Conservation (phyloP, 2,113 vertebrate species). For the Oceanites oceanicus region DNA sequence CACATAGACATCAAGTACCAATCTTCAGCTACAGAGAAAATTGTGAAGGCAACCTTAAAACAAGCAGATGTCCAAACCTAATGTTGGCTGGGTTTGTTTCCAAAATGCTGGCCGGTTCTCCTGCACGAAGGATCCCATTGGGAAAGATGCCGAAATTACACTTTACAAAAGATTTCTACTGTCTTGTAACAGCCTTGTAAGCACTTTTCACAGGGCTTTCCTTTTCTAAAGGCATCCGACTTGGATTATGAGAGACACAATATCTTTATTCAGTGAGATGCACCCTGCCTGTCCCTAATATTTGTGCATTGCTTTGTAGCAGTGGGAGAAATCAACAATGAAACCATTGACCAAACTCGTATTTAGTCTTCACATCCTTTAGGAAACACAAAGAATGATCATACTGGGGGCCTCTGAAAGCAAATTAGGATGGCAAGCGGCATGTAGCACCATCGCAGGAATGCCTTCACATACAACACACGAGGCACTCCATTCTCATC, state of each 20-base stretch:
- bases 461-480: constrained; percentile 4
- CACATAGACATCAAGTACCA: constrained; percentile 36
- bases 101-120: constrained; percentile 26
- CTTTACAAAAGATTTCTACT: constrained; percentile 15
- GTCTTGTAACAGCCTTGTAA: constrained; percentile 29
- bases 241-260: not conserved
- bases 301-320: constrained; percentile 18
- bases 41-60: constrained; percentile 64
- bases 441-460: constrained; percentile 32
- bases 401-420: not conserved
- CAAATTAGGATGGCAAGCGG: constrained; percentile 43
- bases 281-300: constrained; percentile 38
- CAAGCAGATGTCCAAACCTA: constrained; percentile 56
- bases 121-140: not conserved
- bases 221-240: not conserved
- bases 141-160: not conserved
- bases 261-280: constrained; percentile 39
- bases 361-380: constrained; percentile 33
- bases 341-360: constrained; percentile 35
- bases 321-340: constrained; percentile 43
- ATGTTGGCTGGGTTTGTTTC: constrained; percentile 17
- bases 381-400: constrained; percentile 59
- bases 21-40: constrained; percentile 55
- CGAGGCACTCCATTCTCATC: not conserved
- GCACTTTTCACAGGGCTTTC: constrained; percentile 13